phyloP scores from a whole-genome alignment of 2,113 vertebrate genomes.

The Kobus ellipsiprymnus region DNA sequence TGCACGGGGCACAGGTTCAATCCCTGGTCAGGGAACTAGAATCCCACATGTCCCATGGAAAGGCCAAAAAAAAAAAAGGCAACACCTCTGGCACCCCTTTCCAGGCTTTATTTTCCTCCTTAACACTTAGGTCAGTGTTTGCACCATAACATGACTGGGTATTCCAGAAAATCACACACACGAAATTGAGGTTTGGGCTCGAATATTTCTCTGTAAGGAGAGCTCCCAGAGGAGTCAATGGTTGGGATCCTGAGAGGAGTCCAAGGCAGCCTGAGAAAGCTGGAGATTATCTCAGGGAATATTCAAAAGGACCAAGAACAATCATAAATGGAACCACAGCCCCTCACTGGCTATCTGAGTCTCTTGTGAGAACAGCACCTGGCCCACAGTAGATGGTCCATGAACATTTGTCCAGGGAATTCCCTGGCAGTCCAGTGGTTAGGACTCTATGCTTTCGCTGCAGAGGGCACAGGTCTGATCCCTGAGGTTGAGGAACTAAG shows the following conservation, averaged over 20 bases:
- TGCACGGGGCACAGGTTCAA: accelerated
- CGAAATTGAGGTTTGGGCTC: background rate
- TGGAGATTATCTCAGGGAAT: background rate
- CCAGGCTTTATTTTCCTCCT: background rate
- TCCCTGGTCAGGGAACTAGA: background rate
- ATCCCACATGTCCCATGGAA: background rate
- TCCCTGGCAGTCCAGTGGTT: background rate
- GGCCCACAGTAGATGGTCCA: background rate
- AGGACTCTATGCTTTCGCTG: background rate
- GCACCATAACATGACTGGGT: accelerated
- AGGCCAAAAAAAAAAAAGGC: background rate
- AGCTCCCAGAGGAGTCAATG: background rate
- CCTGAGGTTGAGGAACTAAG: background rate
- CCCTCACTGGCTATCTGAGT: background rate
- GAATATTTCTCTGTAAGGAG: background rate
- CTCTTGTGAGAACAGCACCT: background rate
- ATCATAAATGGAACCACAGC: too few species aligned
- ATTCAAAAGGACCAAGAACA: background rate
- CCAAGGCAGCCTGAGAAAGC: background rate
- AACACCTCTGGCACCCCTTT: background rate
- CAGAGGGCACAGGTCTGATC: background rate
- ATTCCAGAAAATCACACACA: background rate
- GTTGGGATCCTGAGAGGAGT: background rate
- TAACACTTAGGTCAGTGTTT: too few species aligned
- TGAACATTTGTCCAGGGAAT: background rate